A percentile compares a stretch with the other conserved stretches of the same genome.
Conservation (phyloP, 2,113 vertebrate genomes). For the Prinia subflava region DNA sequence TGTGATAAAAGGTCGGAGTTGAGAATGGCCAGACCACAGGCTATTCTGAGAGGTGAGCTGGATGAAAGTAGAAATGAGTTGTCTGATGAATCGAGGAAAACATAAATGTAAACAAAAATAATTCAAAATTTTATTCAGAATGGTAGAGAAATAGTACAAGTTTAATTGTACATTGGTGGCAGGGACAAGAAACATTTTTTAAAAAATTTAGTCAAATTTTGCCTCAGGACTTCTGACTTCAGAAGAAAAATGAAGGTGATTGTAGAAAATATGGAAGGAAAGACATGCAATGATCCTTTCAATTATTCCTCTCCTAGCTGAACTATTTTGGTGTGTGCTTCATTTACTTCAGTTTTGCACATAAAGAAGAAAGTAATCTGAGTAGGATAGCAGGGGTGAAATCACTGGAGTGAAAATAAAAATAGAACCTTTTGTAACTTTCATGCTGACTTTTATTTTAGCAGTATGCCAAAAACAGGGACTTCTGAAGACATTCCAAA, state of each 20-base stretch:
- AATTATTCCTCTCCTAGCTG: neutral
- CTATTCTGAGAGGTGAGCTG: neutral
- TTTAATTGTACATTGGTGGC: neutral
- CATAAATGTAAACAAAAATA: neutral
- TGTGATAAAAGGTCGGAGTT: neutral
- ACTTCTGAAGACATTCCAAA: conserved; percentile 42
- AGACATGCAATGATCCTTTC: neutral
- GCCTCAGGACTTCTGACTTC: neutral
- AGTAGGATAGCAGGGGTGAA: neutral
- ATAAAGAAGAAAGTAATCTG: conserved; percentile 16
- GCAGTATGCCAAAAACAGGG: conserved; percentile 11
- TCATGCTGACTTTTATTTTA: conserved; percentile 37
- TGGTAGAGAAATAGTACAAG: neutral
- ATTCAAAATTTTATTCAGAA: neutral
- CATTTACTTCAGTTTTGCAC: neutral
- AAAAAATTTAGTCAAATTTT: neutral
- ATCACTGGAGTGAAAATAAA: conserved; percentile 47
- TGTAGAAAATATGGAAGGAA: neutral
- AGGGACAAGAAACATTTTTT: neutral
- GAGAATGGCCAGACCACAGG: neutral
- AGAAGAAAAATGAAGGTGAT: neutral
- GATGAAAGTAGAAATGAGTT: neutral
- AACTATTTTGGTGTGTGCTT: neutral
- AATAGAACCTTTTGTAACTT: conserved; percentile 49
- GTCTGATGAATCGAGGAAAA: neutral